phyloP scores from a whole-genome alignment of 2,888 invertebrate genomes.

The Bedellia somnulentella region DNA sequence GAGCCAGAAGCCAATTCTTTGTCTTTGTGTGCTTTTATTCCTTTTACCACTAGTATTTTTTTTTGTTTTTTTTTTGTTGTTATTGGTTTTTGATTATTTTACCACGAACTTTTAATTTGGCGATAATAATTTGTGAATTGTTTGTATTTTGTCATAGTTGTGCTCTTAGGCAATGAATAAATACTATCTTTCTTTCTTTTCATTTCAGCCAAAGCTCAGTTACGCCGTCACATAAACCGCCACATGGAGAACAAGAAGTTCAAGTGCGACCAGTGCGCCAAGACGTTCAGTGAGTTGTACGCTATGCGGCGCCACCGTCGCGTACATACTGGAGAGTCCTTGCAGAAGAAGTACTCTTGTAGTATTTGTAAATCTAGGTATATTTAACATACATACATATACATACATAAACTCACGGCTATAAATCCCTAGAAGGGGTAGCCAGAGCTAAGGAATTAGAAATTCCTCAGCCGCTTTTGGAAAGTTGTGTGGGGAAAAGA shows the following conservation, averaged over 20 bases:
- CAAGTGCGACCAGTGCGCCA: slow-evolving; percentile 46
- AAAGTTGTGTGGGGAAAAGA: too few species aligned
- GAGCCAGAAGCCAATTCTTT: too few species aligned
- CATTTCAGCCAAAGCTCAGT: slow-evolving; percentile 20
- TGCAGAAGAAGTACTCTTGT: slow-evolving; percentile 49
- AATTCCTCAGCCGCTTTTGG: too few species aligned
- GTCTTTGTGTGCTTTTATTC: not conserved
- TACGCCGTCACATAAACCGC: slow-evolving; percentile 53
- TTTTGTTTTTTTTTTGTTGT: not conserved
- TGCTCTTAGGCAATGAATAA: too few species aligned
- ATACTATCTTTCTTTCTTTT: slow-evolving; percentile 7
- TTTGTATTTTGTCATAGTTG: too few species aligned
- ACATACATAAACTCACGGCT: too few species aligned
- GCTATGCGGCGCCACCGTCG: slow-evolving; percentile 52
- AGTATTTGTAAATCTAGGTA: slow-evolving; percentile 48
- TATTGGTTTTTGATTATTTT: too few species aligned
- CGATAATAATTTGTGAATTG: too few species aligned
- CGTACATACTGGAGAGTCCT: slow-evolving; percentile 49
- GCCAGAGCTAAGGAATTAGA: too few species aligned
- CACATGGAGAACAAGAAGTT: slow-evolving; percentile 55
- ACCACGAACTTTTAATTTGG: too few species aligned
- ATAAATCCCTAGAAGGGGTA: too few species aligned
- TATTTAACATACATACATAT: too few species aligned
- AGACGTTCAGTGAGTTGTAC: slow-evolving; percentile 53
- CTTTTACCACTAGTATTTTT: not conserved